Evolutionary conservation across 35 echinoderm and acorn worm species (phyloP), one percentile per base, ranked within the genome.

Genomic region (Heliocidaris tuberculata): DNA sequence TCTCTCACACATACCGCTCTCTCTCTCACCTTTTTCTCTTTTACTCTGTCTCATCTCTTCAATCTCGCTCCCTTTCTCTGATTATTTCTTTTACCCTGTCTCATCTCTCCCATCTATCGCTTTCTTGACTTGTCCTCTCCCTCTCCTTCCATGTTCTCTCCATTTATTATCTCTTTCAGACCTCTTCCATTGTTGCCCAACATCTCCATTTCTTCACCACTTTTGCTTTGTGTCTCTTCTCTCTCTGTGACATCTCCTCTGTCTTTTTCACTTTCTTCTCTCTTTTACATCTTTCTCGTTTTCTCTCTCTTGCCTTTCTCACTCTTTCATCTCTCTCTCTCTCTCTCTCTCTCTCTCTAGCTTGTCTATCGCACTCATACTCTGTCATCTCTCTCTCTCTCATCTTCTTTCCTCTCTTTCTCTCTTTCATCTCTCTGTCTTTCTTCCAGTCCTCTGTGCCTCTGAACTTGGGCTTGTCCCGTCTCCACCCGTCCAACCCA

Each of bases 401-500:
- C 65, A n/a, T 19, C 27, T 24, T 6, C 27, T 6, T n/a, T 0
- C 27, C 27, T 78, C 87, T 47, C 87, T n/a, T 0, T 15, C 47
- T 16, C 47, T 21, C 87, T n/a, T 32, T 12, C 32, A 6, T n/a
- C 7, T 27, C 31, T 89, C 29, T 19, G 12, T 30, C 87, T 17
- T 6, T 27, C 87, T 17, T 89, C 87, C 17, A 27, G 0, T 8
- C 32, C 87, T 48, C 87, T 2, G 15, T 17, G 31, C 85, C 85
- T 48, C 47, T 89, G 87, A 89, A 35, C 87, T 48, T 89, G 31
- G 87, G 87, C 31, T 24, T n/a, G 65, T 19, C 2, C 29, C 31
- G 32, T 89, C 87, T 89, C 87, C 87, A 89, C 87, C 87, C 31
- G 12, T 89, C 32, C 87, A 89, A 89, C 87, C 87, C 87, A 32